Percentiles rank a stretch among this genome's conserved stretches.
Evolutionary conservation across 2,797 vertebrate genomes (phyloP).

Genomic region (Lacerta bilineata): DNA sequence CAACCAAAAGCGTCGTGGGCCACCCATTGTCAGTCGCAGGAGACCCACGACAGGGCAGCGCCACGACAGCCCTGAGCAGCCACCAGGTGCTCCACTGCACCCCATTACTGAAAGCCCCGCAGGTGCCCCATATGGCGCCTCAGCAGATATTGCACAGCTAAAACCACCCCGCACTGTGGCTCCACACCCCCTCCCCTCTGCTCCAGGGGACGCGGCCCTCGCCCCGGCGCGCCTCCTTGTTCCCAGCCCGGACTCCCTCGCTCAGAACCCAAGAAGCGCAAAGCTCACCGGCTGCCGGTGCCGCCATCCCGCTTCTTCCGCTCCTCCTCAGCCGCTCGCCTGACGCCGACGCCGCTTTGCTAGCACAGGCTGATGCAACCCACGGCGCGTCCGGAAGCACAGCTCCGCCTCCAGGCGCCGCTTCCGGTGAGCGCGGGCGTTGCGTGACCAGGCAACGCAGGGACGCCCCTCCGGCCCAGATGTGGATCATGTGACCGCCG

Average conservation of each 20-base stretch:
- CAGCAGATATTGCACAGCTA: too few relatives aligned
- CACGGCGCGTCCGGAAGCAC: slow-evolving; percentile 87
- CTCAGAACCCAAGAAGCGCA: neutral
- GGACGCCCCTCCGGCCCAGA: too few relatives aligned
- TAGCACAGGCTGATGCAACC: slow-evolving; percentile 91
- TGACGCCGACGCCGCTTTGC: fast-evolving
- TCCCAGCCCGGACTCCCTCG: neutral
- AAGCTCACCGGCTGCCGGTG: slow-evolving; percentile 66
- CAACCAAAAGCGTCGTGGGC: neutral
- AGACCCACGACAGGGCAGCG: neutral
- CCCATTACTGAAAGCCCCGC: neutral
- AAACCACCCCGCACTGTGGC: neutral
- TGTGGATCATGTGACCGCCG: neutral
- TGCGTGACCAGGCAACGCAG: slow-evolving; percentile 72
- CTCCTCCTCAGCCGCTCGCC: neutral
- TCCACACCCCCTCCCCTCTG: fast-evolving
- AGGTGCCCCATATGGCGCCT: too few relatives aligned
- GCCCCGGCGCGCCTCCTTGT: neutral
- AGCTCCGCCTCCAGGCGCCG: slow-evolving; percentile 52
- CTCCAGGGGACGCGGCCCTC: neutral
- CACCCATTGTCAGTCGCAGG: neutral
- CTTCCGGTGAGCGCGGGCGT: slow-evolving; percentile 67
- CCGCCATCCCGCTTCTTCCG: slow-evolving; percentile 80
- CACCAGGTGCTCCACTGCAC: too few relatives aligned
- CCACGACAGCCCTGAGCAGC: too few relatives aligned